These are phyloP conservation scores for Mystacornis crossleyi DNA, from an alignment of 2,113 vertebrate genomes.

Conservation along the genomic window DNA sequence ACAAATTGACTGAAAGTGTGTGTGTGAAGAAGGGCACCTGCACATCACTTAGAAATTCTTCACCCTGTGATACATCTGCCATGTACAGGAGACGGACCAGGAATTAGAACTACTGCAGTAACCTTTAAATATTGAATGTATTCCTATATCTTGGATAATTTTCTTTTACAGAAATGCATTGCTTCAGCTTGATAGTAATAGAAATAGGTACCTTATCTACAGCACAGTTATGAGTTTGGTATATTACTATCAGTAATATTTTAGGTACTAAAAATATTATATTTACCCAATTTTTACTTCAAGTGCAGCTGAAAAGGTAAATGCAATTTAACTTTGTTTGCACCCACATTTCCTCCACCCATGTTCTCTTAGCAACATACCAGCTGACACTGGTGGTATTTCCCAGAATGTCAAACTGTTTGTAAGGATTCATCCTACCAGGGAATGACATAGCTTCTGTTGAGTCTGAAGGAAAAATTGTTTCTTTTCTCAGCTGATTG, in stretches of 20 bases:
- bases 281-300: not conserved
- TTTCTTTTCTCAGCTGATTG: not conserved
- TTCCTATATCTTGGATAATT: not conserved
- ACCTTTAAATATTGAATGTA: not conserved
- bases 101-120: not conserved
- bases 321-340: not conserved
- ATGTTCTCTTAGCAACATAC: not conserved
- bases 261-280: not conserved
- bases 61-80: not conserved
- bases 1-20: not conserved
- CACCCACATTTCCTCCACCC: not conserved
- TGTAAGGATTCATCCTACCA: not conserved
- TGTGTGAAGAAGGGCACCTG: not conserved
- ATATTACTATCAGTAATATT: not conserved
- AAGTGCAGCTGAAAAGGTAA: not conserved
- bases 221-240: not conserved
- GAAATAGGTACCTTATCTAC: not conserved
- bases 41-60: not conserved
- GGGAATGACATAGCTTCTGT: not conserved
- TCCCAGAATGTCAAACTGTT: not conserved
- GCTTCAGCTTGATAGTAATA: not conserved
- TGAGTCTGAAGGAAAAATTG: not conserved
- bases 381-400: not conserved
- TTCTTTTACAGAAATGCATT: not conserved
- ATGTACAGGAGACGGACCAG: not conserved